These are phyloP conservation scores for Vulpes ferrilata DNA, from an alignment of 2,113 vertebrate species.

Conservation along the genomic window DNA sequence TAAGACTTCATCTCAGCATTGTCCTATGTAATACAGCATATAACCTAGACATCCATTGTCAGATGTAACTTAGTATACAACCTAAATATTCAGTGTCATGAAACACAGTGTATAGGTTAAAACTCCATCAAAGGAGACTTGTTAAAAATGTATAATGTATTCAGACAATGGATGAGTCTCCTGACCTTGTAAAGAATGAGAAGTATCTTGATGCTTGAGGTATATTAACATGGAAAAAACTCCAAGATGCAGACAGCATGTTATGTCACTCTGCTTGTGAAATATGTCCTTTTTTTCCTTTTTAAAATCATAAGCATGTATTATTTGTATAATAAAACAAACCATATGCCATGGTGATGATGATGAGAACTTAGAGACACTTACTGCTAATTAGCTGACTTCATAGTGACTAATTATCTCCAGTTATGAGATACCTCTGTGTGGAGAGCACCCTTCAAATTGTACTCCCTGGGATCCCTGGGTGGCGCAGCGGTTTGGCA, in stretches of 20 bases:
- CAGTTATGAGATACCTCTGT: neutral
- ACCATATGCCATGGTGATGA: neutral
- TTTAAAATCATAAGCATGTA: neutral
- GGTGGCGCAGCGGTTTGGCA: too few relatives aligned
- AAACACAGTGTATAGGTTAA: neutral
- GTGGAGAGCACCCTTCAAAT: neutral
- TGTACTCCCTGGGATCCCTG: neutral
- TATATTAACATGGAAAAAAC: neutral
- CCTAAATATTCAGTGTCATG: neutral
- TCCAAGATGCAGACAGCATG: neutral
- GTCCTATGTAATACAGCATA: neutral
- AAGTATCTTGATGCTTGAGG: neutral
- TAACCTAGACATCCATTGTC: neutral
- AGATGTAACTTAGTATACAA: too few relatives aligned
- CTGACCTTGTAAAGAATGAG: neutral
- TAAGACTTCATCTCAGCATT: neutral
- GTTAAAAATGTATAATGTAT: neutral
- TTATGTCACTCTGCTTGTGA: neutral
- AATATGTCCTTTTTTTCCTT: neutral
- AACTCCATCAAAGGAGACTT: neutral
- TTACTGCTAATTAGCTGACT: neutral
- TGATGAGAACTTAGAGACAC: neutral
- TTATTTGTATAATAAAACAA: neutral
- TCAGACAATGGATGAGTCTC: neutral
- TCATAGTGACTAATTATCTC: neutral